phyloP scores from a whole-genome alignment of 2,113 vertebrate genomes.

The Pteruthius melanotis region DNA sequence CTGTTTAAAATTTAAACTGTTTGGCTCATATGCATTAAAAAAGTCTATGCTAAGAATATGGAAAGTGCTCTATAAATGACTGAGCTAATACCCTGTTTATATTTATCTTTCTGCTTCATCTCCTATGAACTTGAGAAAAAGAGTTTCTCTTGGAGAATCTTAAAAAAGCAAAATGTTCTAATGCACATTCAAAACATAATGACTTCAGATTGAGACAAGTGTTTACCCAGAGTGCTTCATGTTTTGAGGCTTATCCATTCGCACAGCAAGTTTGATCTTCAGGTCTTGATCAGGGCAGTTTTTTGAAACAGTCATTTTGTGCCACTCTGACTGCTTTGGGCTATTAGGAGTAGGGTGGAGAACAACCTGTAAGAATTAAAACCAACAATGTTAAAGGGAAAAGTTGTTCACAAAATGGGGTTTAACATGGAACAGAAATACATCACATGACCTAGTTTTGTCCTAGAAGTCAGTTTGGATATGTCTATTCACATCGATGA shows the following conservation, averaged over 20 bases:
- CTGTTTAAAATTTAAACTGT: background rate
- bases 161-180: background rate
- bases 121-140: background rate
- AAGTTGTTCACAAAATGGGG: background rate
- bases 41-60: background rate
- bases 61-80: background rate
- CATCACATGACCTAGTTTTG: background rate
- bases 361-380: slow-evolving; percentile 83
- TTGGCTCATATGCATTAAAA: background rate
- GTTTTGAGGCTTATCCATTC: slow-evolving; percentile 99
- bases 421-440: background rate
- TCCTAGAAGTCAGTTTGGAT: background rate
- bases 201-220: background rate
- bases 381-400: background rate
- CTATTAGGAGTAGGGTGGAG: slow-evolving; percentile 97
- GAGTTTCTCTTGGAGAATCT: background rate
- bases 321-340: slow-evolving; percentile 94
- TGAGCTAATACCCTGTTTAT: background rate
- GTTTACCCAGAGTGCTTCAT: slow-evolving; percentile 99
- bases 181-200: background rate
- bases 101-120: background rate
- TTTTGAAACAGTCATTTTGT: slow-evolving; percentile 97
- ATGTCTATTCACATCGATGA: background rate
- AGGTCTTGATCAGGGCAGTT: slow-evolving; percentile 94
- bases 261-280: slow-evolving; percentile 93